Conservation (phyloP, 53 echinoderm and acorn worm genomes). For the Holothuria leucospilota region DNA sequence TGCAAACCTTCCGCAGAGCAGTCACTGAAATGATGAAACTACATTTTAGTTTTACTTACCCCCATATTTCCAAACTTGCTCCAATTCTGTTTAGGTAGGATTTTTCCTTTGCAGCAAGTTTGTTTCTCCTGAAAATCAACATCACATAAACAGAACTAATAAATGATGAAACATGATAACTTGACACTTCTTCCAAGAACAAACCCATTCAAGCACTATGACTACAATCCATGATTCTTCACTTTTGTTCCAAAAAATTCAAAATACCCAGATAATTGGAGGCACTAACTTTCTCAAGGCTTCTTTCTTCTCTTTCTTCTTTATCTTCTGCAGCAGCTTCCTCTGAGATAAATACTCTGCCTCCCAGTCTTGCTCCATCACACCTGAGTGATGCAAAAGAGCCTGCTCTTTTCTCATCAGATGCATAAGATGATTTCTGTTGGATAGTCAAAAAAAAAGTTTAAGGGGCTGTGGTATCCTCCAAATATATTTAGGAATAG, state of each 20-base stretch:
- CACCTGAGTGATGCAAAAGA: conserved; percentile 66
- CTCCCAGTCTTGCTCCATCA: conserved; percentile 78
- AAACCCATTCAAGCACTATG: too few species aligned
- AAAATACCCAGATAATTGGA: too few species aligned
- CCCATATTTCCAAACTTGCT: conserved; percentile 93
- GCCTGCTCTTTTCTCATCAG: conserved; percentile 73
- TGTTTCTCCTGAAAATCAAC: background rate
- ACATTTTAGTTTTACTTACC: conserved; percentile 62
- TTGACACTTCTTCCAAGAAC: too few species aligned
- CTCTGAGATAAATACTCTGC: conserved; percentile 78
- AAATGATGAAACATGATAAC: too few species aligned
- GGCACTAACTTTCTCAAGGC: conserved; percentile 66
- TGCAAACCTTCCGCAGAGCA: too few species aligned
- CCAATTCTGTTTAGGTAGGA: conserved; percentile 82
- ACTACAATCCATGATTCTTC: too few species aligned
- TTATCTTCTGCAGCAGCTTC: conserved; percentile 64
- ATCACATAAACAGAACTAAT: too few species aligned
- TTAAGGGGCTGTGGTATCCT: too few species aligned
- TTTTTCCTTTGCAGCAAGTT: conserved; percentile 44
- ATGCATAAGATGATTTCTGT: conserved; percentile 64
- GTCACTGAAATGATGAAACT: background rate
- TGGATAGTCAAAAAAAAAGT: background rate
- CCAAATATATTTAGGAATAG: too few species aligned
- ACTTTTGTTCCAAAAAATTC: too few species aligned
- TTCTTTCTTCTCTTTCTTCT: conserved; percentile 70